phyloP scores from a whole-genome alignment of 2,113 vertebrate genomes.

The Melanostigma gelatinosum region DNA sequence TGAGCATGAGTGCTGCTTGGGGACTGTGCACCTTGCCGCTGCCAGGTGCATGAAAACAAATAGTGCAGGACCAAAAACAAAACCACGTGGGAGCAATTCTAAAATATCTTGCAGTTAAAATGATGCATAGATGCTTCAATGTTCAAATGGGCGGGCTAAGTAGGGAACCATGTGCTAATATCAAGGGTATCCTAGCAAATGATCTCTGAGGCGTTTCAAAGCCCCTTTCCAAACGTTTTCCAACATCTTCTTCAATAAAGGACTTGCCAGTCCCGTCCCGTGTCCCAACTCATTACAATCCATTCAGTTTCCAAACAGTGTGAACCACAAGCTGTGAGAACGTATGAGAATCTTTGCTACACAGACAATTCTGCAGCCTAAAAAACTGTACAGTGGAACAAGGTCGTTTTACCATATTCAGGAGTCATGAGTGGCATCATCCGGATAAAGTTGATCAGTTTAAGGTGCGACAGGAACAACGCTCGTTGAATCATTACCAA shows the following conservation, averaged over 20 bases:
- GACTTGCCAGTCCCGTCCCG: not conserved
- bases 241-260: not conserved
- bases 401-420: not conserved
- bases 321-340: not conserved
- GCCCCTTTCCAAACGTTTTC: not conserved
- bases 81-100: conserved; percentile 17
- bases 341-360: not conserved
- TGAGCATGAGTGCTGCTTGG: conserved; percentile 41
- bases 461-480: not conserved
- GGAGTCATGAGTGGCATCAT: not conserved
- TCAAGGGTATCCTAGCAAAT: not conserved
- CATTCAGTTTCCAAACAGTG: not conserved
- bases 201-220: conserved; percentile 1
- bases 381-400: not conserved
- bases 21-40: conserved; percentile 52
- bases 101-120: conserved; percentile 24
- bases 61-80: conserved; percentile 7
- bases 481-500: not conserved
- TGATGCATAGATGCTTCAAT: conserved; percentile 12
- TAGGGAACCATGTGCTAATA: conserved; percentile 27
- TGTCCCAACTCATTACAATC: not conserved
- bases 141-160: conserved; percentile 8
- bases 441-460: not conserved
- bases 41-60: conserved; percentile 48
- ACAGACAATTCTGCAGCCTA: not conserved